Evolutionary conservation across 2,113 vertebrate genomes (phyloP), one percentile per base, ranked within the genome.

Genomic region (Microtus ochrogaster): DNA sequence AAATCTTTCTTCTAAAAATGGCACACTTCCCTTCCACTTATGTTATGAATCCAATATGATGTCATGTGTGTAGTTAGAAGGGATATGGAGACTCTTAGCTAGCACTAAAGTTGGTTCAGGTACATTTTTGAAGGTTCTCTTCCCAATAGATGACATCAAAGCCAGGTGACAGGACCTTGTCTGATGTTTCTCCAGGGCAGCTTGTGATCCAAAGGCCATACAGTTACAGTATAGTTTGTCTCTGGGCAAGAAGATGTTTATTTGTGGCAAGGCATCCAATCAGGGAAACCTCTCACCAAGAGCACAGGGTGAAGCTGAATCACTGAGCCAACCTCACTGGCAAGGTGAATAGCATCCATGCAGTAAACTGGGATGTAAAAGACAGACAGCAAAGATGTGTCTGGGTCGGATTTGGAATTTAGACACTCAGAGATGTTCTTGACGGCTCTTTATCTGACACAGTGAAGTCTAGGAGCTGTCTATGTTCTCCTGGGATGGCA

Each of bases 1-100:
- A 73, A 33, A 91, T 30, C 33, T 97, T 90, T 97, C 68, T 87
- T 93, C n/a, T 72, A 13, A 52, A 90, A 41, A 21, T 52, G 7
- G 12, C 7, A 90, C 4, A 13, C 7, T 92, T 94, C 39, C 70
- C 4, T 87, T 70, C 28, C 30, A 79, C 5, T 52, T 44, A 55
- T 17, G 5, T 17, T 16, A 2, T 74, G 66, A 78, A 28, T 14
- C 52, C 9, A 52, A 49, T 41, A 13, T 39, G 58, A 70, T 52
- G 52, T 7, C 41, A 63, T 30, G 5, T 52, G 12, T 79, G 16
- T 7, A 14, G 7, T 73, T 91, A 52, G n/a, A 12, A 73, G 66
- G 26, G 47, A 49, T 24, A 13, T 44, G 16, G 91, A 73, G 87
- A 90, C 10, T 36, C 88, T 96, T 70, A 72, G 44, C 41, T 90